Evolutionary conservation across 2,888 invertebrate species (phyloP), one percentile per base, ranked within the genome.

Genomic region (Hymenopus coronatus): DNA sequence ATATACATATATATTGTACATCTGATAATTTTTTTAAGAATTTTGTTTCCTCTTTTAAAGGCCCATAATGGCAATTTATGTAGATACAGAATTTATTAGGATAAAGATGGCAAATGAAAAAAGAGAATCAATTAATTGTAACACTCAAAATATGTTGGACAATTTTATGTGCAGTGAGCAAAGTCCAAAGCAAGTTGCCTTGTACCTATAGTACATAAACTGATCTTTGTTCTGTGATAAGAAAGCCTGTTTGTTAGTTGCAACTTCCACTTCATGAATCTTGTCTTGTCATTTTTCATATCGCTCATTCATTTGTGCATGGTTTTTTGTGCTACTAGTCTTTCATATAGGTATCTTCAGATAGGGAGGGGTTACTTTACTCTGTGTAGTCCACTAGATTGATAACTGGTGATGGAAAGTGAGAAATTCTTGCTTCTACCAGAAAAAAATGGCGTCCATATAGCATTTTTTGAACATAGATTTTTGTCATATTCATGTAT

Each of bases 171-270:
- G 40, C 27, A 88, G 83, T 85, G 83, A 82, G 86, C 86, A 83
- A 85, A 85, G 88, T 84, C 89, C 83, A 84, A 89, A 86, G 87
- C 83, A 84, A 89, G 85, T 84, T 89, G 89, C 89, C 89, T 89
- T 89, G 88, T 87, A 88, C 89, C 89, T 82, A 84, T 89, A 89
- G 89, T 89, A 88, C 89, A 89, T 88, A 89, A 70, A 89, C 84
- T 89, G 46, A 88, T 89, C 84, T 89, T 89, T 89, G 89, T 89
- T 89, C 89, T 89, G 89, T 89, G 89, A 89, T 89, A 89, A 89
- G 83, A 89, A 87, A 89, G 87, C 83, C 83, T 87, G 83, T 89
- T 87, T 70, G 54, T 87, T 87, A 87, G 86, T 28, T 87, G 86
- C 82, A 89, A 40, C 54, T 89, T 87, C 82, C 86, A 87, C 82